Percentiles rank a stretch among this genome's conserved stretches.
Conservation (phyloP, 2,797 vertebrate species). For the Sciurus carolinensis region DNA sequence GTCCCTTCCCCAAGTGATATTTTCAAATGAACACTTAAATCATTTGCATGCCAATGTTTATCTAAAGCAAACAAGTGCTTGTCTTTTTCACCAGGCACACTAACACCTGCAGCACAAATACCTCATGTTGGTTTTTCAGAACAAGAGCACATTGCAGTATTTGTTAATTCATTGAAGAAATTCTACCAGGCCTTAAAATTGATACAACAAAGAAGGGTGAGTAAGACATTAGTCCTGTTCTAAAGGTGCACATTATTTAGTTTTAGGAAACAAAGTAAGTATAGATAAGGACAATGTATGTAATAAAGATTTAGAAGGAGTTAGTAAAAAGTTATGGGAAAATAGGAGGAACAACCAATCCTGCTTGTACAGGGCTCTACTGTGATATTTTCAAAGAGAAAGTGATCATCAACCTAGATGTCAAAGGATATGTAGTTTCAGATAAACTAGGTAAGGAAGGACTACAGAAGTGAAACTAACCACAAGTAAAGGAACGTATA, state of each 20-base stretch:
- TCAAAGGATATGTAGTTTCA: neutral
- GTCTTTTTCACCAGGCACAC: neutral
- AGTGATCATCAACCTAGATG: neutral
- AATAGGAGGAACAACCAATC: neutral
- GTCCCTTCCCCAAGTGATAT: neutral
- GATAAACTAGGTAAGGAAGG: neutral
- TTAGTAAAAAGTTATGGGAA: too few relatives aligned
- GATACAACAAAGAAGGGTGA: neutral
- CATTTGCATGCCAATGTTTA: neutral
- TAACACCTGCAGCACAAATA: neutral
- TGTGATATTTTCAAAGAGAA: neutral
- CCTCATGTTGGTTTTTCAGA: neutral
- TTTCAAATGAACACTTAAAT: neutral
- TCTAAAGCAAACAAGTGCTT: neutral
- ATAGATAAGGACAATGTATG: neutral
- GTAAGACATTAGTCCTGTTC: neutral
- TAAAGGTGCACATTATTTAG: neutral
- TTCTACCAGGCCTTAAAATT: neutral
- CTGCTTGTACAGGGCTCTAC: neutral
- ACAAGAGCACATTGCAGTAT: neutral
- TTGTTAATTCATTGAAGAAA: neutral
- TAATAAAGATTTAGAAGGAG: neutral
- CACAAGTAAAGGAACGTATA: neutral
- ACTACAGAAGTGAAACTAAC: neutral
- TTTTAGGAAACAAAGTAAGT: neutral